Percentiles rank a stretch among this genome's conserved stretches.
Evolutionary conservation across 2,888 invertebrate species (phyloP).

Genomic region (Drosophila differens): DNA sequence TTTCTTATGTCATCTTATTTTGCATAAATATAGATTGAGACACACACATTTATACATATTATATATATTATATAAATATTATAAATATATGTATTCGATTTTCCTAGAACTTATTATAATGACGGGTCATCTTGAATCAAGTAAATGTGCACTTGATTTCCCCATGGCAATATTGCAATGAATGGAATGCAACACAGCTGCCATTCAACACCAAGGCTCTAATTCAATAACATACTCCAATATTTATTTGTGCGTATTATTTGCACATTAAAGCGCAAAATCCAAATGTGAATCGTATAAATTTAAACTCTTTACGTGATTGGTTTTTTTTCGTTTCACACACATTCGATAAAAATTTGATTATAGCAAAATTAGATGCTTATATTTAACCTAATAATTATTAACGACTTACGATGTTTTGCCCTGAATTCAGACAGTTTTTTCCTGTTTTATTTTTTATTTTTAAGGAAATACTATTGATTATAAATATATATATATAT

Average conservation of each 20-base stretch:
- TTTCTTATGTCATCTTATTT: background rate
- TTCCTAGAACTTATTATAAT: background rate
- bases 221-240: slow-evolving; percentile 1
- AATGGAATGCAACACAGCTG: background rate
- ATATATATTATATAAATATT: background rate
- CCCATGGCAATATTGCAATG: background rate
- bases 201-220: slow-evolving; percentile 1
- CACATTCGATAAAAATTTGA: slow-evolving; percentile 61
- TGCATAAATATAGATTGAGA: background rate
- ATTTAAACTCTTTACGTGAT: slow-evolving; percentile 25
- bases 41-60: background rate
- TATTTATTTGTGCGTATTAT: slow-evolving; percentile 10
- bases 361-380: slow-evolving; percentile 43
- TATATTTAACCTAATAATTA: slow-evolving; percentile 69
- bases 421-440: slow-evolving; percentile 35
- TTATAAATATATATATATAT: background rate
- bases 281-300: slow-evolving; percentile 25
- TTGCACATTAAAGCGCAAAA: slow-evolving; percentile 40
- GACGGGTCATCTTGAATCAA: background rate
- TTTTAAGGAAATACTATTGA: background rate
- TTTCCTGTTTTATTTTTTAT: slow-evolving; percentile 12
- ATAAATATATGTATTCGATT: too few species aligned
- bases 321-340: slow-evolving; percentile 52
- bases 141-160: background rate
- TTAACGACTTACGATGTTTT: slow-evolving; percentile 47